Evolutionary conservation across 2,113 vertebrate species (phyloP).

Genomic region (Sphyrna mokarran): DNA sequence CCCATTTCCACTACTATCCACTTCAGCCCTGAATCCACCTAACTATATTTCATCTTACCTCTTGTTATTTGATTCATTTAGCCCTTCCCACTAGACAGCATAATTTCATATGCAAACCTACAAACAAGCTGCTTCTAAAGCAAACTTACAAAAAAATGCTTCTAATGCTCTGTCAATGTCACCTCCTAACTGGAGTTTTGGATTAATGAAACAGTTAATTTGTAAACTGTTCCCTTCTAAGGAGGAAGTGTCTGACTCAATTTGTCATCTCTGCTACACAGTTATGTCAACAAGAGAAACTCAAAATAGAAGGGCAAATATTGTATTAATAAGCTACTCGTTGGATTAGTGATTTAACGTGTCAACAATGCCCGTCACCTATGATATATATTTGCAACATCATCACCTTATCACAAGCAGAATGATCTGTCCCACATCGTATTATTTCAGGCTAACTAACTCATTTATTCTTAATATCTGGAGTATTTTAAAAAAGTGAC

Average conservation of each 20-base stretch:
- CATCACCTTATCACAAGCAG: too few relatives aligned
- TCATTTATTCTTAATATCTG: too few relatives aligned
- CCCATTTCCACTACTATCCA: neutral
- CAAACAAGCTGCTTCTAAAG: neutral
- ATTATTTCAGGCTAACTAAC: too few relatives aligned
- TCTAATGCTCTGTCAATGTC: neutral
- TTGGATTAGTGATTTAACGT: too few relatives aligned
- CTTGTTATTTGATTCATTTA: neutral
- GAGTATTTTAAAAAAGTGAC: too few relatives aligned
- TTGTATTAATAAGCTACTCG: too few relatives aligned
- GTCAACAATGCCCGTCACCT: too few relatives aligned
- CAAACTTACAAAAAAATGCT: neutral
- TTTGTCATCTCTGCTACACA: neutral
- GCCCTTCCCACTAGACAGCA: neutral
- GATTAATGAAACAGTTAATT: neutral
- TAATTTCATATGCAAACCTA: neutral
- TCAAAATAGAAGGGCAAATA: neutral
- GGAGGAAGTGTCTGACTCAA: neutral
- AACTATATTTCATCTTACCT: neutral
- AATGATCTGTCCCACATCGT: too few relatives aligned
- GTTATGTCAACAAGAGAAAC: neutral
- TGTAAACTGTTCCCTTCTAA: neutral
- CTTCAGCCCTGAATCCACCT: too few relatives aligned
- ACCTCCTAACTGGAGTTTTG: neutral
- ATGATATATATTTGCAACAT: too few relatives aligned